Percentiles rank a stretch among this genome's conserved stretches.
These are phyloP conservation scores for Aegithalos caudatus DNA, from an alignment of 2,113 vertebrate genomes.

Conservation along the genomic window DNA sequence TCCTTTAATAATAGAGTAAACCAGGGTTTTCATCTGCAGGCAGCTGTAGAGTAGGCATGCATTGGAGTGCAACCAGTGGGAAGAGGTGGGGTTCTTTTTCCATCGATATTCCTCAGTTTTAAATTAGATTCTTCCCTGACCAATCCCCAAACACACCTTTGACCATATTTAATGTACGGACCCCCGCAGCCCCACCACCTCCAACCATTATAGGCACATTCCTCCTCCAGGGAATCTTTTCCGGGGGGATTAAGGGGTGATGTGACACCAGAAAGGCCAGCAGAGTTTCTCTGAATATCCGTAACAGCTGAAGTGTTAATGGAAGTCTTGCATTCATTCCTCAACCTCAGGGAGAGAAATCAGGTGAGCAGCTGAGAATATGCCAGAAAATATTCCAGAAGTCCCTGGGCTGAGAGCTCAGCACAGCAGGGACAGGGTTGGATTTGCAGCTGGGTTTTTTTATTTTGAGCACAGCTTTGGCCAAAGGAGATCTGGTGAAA, in stretches of 20 bases:
- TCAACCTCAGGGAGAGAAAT: not conserved
- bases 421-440: not conserved
- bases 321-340: not conserved
- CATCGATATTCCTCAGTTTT: not conserved
- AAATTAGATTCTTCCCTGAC: not conserved
- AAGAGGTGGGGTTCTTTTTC: not conserved
- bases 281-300: not conserved
- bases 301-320: not conserved
- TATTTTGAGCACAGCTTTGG: not conserved
- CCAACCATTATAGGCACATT: rapidly evolving
- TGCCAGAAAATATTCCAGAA: not conserved
- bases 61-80: slow-evolving; percentile 37
- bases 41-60: slow-evolving; percentile 56
- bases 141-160: not conserved
- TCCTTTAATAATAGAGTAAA: slow-evolving; percentile 72
- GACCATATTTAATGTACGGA: not conserved
- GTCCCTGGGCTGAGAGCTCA: not conserved
- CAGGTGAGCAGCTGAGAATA: not conserved
- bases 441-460: not conserved
- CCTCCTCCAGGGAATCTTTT: not conserved
- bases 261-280: not conserved
- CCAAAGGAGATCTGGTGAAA: not conserved
- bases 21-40: slow-evolving; percentile 61
- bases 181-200: not conserved
- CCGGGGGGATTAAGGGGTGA: not conserved